Base-by-base conservation (phyloP, 2,113 vertebrate species). In the Hippocampus comes region DNA sequence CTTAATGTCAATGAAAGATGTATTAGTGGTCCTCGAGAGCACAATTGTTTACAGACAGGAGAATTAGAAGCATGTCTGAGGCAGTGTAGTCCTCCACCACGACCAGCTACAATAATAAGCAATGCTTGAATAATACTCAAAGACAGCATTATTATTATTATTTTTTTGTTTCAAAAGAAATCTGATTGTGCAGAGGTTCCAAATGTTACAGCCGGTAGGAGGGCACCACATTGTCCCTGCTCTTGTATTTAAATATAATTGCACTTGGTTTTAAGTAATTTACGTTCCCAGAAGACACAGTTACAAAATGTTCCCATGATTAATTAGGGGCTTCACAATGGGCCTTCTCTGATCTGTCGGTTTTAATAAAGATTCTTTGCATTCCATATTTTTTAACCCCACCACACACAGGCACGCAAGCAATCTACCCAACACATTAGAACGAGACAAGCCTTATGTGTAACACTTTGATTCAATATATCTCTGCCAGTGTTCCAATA, bases 331-430 rank as follows among this genome's bases (percentile, higher is more conserved):
- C 48, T 38, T 74, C 49, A 71, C 5, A 27, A 74, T 70, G 27
- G 38, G 67, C 10, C 1, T 65, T 53, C 56, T 53, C 61, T 74
- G 8, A 68, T 79, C 67, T 68, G 67, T 21, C 51, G 55, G 51
- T 30, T 30, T 30, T 69, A 75, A 70, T 75, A 49, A 56, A 77
- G 57, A 68, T 71, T 78, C 56, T 67, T 81, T 56, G 23, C 61
- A 41, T 18, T 38, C 38, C 2, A 25, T 57, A 15, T 14, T 49
- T 17, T 67, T 23, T 5, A 21, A 5, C 34, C 34, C 30, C 9
- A 41, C 20, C 60, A 41, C 38, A 43, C 30, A 11, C 21, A n/a
- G 21, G 9, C 53, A 55, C 18, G 9, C 9, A 55, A 55, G 53
- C 53, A 55, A 55, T 21, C n/a, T 56, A 4, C 53, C n/a, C 34